These are phyloP conservation scores for Ophioninae sp. DNA, from an alignment of 2,888 invertebrate species.

Conservation along the genomic window DNA sequence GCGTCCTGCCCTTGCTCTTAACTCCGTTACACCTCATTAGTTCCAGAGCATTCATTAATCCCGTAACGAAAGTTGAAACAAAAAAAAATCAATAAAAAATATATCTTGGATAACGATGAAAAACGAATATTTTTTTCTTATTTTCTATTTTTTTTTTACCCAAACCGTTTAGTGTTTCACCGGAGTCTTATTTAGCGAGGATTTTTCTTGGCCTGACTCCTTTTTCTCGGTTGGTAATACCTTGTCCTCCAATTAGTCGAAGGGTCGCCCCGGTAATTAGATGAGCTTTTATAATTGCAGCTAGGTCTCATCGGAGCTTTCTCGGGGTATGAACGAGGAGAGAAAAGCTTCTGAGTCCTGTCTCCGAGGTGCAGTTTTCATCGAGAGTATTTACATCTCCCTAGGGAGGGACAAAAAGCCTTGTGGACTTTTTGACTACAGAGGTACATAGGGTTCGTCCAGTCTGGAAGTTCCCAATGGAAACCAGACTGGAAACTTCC, in stretches of 20 bases:
- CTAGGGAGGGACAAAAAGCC: conserved; percentile 71
- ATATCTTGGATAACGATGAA: conserved; percentile 21
- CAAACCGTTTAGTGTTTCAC: conserved; percentile 32
- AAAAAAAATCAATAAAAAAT: conserved; percentile 9
- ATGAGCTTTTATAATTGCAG: conserved; percentile 78
- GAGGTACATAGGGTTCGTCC: conserved; percentile 51
- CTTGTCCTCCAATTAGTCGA: conserved; percentile 69
- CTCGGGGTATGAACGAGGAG: conserved; percentile 63
- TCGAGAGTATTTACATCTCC: conserved; percentile 79
- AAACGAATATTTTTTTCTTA: conserved; percentile 37
- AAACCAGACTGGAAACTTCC: conserved; percentile 55
- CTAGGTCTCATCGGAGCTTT: conserved; percentile 70
- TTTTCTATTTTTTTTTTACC: too few species aligned
- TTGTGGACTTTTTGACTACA: conserved; percentile 39
- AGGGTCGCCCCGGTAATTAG: conserved; percentile 77
- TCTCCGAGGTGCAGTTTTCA: conserved; percentile 79
- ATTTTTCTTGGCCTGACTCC: conserved; percentile 20
- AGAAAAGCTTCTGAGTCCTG: conserved; percentile 67
- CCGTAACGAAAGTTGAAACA: neutral
- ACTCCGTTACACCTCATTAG: conserved; percentile 8
- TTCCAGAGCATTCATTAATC: conserved; percentile 25
- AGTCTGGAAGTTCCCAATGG: conserved; percentile 26
- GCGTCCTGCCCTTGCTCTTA: neutral
- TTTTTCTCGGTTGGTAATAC: conserved; percentile 56
- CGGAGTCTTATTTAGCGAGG: conserved; percentile 17